These are phyloP conservation scores for Cabera pusaria DNA, from an alignment of 2,888 invertebrate species.

Conservation along the genomic window DNA sequence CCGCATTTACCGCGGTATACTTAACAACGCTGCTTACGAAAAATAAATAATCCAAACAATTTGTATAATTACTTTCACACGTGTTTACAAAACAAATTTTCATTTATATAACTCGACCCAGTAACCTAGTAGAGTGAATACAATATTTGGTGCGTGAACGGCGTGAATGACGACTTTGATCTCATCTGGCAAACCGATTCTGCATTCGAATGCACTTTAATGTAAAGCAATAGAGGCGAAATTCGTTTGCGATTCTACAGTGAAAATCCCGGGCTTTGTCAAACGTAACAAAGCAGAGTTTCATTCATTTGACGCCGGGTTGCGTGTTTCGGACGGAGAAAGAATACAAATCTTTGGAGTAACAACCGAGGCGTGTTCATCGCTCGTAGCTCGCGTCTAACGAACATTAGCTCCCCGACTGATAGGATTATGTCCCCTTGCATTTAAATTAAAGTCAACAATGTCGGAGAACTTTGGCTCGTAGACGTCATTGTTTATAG, in stretches of 20 bases:
- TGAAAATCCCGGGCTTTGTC: constrained; percentile 38
- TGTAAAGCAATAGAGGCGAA: constrained; percentile 19
- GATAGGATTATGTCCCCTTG: constrained; percentile 21
- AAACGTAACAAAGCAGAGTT: constrained; percentile 45
- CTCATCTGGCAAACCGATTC: constrained; percentile 36
- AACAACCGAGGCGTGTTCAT: constrained; percentile 17
- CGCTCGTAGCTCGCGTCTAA: constrained; percentile 13
- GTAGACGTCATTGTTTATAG: constrained; percentile 18
- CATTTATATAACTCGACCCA: constrained; percentile 63
- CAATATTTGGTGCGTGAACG: constrained; percentile 72
- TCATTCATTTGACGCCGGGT: constrained; percentile 54
- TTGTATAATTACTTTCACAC: constrained; percentile 34
- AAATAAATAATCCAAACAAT: constrained; percentile 22
- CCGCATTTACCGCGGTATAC: constrained; percentile 6
- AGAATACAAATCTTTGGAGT: constrained; percentile 44
- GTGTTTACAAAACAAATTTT: constrained; percentile 46
- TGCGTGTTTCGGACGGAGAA: constrained; percentile 35
- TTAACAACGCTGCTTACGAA: constrained; percentile 12
- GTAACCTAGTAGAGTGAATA: constrained; percentile 64
- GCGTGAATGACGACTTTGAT: constrained; percentile 49
- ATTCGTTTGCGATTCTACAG: constrained; percentile 28
- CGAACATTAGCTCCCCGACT: constrained; percentile 14
- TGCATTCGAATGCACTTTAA: constrained; percentile 21
- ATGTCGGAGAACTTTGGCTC: constrained; percentile 15
- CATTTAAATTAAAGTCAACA: constrained; percentile 19